These are phyloP conservation scores for Aulostomus chinensis DNA, from an alignment of 2,797 vertebrate species.

Conservation along the genomic window DNA sequence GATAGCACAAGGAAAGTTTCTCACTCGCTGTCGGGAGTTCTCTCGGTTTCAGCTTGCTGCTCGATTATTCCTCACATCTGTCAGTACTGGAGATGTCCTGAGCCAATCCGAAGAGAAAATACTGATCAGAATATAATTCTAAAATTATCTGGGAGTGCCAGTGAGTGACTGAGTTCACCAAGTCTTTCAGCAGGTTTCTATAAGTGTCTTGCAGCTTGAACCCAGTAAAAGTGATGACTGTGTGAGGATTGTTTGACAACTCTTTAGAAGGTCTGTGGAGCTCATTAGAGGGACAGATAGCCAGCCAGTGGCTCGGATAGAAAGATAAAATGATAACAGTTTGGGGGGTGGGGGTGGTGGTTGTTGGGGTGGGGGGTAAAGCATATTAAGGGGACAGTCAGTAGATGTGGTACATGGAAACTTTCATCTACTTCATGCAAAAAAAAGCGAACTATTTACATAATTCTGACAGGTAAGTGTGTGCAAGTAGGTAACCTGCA, in stretches of 20 bases:
- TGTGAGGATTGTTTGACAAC: slow-evolving; percentile 91
- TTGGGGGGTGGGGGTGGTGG: neutral
- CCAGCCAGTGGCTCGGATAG: slow-evolving; percentile 61
- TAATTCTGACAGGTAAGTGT: slow-evolving; percentile 13
- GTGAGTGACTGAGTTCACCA: neutral
- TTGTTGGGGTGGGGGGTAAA: no score
- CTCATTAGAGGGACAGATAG: slow-evolving; percentile 82
- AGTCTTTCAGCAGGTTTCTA: slow-evolving; percentile 23
- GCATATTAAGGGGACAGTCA: no score
- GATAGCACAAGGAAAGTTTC: slow-evolving; percentile 37
- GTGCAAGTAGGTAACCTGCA: slow-evolving; percentile 62
- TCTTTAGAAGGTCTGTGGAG: slow-evolving; percentile 87
- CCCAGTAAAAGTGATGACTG: slow-evolving; percentile 87
- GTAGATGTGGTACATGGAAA: no score
- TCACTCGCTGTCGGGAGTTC: slow-evolving; percentile 25
- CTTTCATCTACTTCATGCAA: no score
- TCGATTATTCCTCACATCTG: slow-evolving; percentile 32
- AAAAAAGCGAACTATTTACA: no score
- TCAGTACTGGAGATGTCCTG: neutral
- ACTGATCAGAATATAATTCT: no score
- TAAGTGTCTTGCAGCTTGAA: slow-evolving; percentile 15
- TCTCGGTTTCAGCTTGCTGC: no score
- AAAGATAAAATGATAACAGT: slow-evolving; percentile 60
- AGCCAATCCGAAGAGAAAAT: no score
- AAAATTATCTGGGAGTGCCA: no score